phyloP scores from a whole-genome alignment of 1,140 invertebrate species.

The Babylonia areolata region DNA sequence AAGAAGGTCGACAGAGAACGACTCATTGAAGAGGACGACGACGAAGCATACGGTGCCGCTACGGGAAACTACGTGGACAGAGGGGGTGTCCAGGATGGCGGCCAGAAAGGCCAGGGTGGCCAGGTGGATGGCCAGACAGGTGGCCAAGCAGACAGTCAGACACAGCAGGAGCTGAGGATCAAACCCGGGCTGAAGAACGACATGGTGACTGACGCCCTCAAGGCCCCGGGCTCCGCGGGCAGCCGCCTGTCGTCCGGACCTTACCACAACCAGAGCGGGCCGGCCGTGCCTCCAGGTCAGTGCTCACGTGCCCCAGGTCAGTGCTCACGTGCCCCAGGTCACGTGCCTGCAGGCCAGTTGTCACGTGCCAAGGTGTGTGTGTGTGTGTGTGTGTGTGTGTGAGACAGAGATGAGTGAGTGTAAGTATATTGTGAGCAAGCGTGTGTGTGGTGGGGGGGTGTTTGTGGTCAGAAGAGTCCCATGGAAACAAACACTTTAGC shows the following conservation, averaged over 20 bases:
- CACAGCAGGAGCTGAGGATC: slow-evolving; percentile 56
- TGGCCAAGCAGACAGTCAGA: not conserved
- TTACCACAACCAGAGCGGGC: slow-evolving; percentile 21
- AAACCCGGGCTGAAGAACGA: slow-evolving; percentile 58
- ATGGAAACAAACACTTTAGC: too few species aligned
- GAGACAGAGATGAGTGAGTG: too few species aligned
- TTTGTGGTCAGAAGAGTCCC: too few species aligned
- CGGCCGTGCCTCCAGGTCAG: slow-evolving; percentile 30
- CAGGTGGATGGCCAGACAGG: not conserved
- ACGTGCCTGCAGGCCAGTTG: too few species aligned
- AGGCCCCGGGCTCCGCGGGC: slow-evolving; percentile 51
- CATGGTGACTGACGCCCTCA: slow-evolving; percentile 69
- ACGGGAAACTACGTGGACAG: slow-evolving; percentile 7
- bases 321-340: too few species aligned
- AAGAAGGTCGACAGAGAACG: slow-evolving; percentile 58
- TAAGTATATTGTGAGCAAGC: too few species aligned
- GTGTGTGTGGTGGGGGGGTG: too few species aligned
- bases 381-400: too few species aligned
- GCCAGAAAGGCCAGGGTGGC: not conserved
- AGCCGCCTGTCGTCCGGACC: not conserved
- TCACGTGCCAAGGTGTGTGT: too few species aligned
- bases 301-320: too few species aligned
- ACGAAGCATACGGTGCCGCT: slow-evolving; percentile 52
- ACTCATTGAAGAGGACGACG: slow-evolving; percentile 63
- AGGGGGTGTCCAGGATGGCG: not conserved